Base-by-base conservation (phyloP, 2,113 vertebrate species). In the Aptenodytes forsteri region DNA sequence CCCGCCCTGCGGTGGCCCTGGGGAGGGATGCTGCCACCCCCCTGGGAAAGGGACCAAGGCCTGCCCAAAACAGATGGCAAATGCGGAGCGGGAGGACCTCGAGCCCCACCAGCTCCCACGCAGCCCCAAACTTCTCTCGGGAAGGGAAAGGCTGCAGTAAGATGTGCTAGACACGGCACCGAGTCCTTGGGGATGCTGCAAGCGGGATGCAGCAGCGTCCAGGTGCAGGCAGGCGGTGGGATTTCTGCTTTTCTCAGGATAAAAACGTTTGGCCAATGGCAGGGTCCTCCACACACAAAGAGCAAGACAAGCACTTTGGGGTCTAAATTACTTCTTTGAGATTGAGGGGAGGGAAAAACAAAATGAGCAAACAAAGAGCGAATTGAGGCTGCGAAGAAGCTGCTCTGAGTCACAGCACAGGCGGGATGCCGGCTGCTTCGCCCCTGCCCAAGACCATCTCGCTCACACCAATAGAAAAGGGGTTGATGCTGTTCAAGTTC, bases 61-160 rank as follows among this genome's bases (percentile, higher is more conserved):
- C 91, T 97, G 83, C 70, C 87, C 81, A 49, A 84, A 94, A 83
- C 83, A 93, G 91, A 91, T 70, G 70, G 93, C 71, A 95, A 52
- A 88, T 1, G 4, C 3, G 10, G 14, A 85, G 34, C 58, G 62
- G 78, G 46, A 95, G 46, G 72, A 89, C 54, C 44, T 90, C 6
- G 10, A 85, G 58, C 36, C n/a, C 40, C 0, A 0, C 12, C 64
- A 67, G 64, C 72, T 96, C 86, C 72, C 8, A 2, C 20, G 0
- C 32, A 62, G 73, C 21, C 52, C 30, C 29, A 21, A 0, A 58
- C 9, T 55, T 66, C 62, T 40, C 75, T 29, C 4, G 2, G 50
- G 54, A 89, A 34, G 52, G 4, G 40, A 75, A 83, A 59, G 52
- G 25, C 55, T 75, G 34, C 29, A 15, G 46, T 30, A 32, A 62